A percentile compares a stretch with the other conserved stretches of the same genome.
These are phyloP conservation scores for Aphis gossypii DNA, from an alignment of 1,140 invertebrate species.

Conservation along the genomic window DNA sequence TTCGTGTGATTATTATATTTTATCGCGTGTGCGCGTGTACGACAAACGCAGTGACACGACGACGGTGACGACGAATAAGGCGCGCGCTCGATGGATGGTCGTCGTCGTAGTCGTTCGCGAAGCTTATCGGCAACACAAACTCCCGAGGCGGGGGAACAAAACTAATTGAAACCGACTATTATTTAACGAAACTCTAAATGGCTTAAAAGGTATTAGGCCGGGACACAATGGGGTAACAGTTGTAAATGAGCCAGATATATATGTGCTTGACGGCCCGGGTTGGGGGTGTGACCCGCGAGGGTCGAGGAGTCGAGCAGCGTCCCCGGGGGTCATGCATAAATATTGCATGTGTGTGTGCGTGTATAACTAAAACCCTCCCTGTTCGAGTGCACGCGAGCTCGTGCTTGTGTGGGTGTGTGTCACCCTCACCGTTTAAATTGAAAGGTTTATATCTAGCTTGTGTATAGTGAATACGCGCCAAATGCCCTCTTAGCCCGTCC, in stretches of 20 bases:
- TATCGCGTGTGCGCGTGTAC: background rate
- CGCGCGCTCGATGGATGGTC: background rate
- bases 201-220: constrained; percentile 57
- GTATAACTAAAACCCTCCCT: background rate
- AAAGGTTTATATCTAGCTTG: constrained; percentile 38
- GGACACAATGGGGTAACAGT: constrained; percentile 57
- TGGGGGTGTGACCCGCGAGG: background rate
- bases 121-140: constrained; percentile 26
- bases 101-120: constrained; percentile 27
- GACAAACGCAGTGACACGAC: background rate
- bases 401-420: background rate
- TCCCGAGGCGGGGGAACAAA: background rate
- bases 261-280: background rate
- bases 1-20: background rate
- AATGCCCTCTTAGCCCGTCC: background rate
- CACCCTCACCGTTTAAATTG: constrained; percentile 44
- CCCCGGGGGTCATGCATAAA: constrained; percentile 47
- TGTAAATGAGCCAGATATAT: constrained; percentile 55
- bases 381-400: background rate
- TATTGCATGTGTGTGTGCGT: background rate
- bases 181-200: constrained; percentile 57
- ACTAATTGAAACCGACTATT: constrained; percentile 58
- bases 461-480: background rate
- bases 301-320: background rate
- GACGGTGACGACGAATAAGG: background rate